Evolutionary conservation across 2,113 vertebrate species (phyloP).

Genomic region (Dasyprocta punctata): DNA sequence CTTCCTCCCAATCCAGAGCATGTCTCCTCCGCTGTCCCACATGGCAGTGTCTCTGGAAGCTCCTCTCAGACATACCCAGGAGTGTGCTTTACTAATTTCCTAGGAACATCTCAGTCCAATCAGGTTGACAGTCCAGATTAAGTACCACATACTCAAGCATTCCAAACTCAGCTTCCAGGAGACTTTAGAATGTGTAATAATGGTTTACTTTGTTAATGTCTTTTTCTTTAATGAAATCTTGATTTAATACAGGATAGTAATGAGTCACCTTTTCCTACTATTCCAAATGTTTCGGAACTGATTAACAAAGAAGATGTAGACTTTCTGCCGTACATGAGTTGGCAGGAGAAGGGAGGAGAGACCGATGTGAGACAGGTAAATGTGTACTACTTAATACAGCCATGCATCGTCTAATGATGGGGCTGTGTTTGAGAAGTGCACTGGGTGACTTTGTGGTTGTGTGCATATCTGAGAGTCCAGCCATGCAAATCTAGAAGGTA

Average conservation of each 20-base stretch:
- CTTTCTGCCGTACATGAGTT: conserved; percentile 89
- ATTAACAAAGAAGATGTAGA: conserved; percentile 90
- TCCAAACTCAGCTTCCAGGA: neutral
- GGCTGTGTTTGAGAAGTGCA: neutral
- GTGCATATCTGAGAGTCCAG: too few species aligned
- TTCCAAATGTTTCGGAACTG: conserved; percentile 86
- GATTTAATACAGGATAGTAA: conserved; percentile 78
- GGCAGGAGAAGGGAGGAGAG: conserved; percentile 71
- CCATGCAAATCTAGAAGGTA: neutral
- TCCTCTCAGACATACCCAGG: neutral
- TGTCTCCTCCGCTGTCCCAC: neutral
- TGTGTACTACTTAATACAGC: neutral
- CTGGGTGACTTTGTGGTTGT: neutral
- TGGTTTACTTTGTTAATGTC: conserved; percentile 5
- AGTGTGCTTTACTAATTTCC: neutral
- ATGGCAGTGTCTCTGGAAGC: neutral
- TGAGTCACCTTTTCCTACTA: conserved; percentile 52
- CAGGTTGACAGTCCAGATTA: neutral
- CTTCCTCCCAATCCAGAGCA: neutral
- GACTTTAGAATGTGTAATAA: neutral
- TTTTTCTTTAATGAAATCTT: conserved; percentile 47
- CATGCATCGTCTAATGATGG: neutral
- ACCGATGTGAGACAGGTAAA: neutral
- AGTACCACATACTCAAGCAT: neutral
- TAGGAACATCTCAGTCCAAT: neutral